Conservation (phyloP, 2,797 vertebrate species). For the Rhabdophis nuchalis region DNA sequence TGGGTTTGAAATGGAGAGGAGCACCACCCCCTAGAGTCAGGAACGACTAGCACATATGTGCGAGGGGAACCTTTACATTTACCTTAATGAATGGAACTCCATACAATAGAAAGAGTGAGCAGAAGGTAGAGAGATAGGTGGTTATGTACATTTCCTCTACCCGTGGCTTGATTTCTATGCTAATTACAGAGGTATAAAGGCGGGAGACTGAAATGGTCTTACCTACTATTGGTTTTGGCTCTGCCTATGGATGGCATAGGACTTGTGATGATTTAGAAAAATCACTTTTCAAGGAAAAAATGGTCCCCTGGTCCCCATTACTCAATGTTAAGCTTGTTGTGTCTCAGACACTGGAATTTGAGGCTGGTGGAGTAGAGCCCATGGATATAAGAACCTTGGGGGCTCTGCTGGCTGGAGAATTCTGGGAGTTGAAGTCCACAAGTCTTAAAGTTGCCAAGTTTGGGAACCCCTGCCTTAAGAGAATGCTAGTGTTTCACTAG, state of each 20-base stretch:
- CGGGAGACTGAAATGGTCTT: not conserved
- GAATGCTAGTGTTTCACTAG: not conserved
- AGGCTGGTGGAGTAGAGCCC: not conserved
- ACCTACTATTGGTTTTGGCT: not conserved
- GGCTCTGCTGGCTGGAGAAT: no score
- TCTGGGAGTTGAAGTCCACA: no score
- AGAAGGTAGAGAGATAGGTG: not conserved
- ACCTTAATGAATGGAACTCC: not conserved
- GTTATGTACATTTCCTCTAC: not conserved
- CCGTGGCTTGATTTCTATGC: not conserved
- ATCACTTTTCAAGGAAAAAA: not conserved
- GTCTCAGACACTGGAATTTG: not conserved
- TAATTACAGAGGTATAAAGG: not conserved
- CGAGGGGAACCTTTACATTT: no score
- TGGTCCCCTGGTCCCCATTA: not conserved
- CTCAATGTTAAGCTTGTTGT: not conserved
- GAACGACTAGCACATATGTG: no score
- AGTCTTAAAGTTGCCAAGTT: no score
- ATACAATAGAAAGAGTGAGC: not conserved
- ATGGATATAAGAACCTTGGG: not conserved
- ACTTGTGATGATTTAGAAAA: not conserved
- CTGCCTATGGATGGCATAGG: not conserved
- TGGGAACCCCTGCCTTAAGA: no score
- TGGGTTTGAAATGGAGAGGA: no score
- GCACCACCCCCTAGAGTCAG: no score